These are phyloP conservation scores for Lutjanus campechanus DNA, from an alignment of 2,797 vertebrate species.

Conservation along the genomic window DNA sequence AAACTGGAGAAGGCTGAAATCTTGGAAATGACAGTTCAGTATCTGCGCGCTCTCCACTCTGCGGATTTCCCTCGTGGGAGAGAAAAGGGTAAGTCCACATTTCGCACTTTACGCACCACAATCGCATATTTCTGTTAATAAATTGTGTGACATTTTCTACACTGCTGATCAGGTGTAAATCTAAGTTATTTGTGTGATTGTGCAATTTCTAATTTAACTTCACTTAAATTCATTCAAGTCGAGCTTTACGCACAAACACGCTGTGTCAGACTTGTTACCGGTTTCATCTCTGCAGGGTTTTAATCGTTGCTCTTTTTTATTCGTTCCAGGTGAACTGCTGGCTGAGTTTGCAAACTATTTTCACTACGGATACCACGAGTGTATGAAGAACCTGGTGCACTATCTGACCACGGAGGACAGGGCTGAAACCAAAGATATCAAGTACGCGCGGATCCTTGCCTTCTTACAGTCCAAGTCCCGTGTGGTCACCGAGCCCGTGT, in stretches of 20 bases:
- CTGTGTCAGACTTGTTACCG: no score
- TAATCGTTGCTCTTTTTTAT: constrained; percentile 28
- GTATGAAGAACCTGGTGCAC: constrained; percentile 99
- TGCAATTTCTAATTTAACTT: background rate
- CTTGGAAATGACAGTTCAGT: constrained; percentile 99
- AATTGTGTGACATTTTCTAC: background rate
- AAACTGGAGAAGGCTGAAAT: constrained; percentile 99
- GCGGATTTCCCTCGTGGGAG: constrained; percentile 95
- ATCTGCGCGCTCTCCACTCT: constrained; percentile 94
- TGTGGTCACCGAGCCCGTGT: constrained; percentile 90
- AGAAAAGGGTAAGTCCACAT: constrained; percentile 90
- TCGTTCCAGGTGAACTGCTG: constrained; percentile 89
- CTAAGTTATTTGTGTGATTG: background rate
- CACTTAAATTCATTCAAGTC: background rate
- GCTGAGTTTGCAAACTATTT: constrained; percentile 99
- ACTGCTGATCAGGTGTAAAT: background rate
- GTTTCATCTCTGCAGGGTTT: background rate
- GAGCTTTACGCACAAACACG: constrained; percentile 24
- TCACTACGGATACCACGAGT: constrained; percentile 98
- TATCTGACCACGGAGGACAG: constrained; percentile 97
- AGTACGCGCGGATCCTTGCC: constrained; percentile 97
- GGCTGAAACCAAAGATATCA: constrained; percentile 97
- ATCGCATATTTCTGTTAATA: background rate
- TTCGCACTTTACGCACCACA: constrained; percentile 39
- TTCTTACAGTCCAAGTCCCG: constrained; percentile 97